Evolutionary conservation across 2,797 vertebrate species (phyloP).

Genomic region (Gephyroberyx darwinii): DNA sequence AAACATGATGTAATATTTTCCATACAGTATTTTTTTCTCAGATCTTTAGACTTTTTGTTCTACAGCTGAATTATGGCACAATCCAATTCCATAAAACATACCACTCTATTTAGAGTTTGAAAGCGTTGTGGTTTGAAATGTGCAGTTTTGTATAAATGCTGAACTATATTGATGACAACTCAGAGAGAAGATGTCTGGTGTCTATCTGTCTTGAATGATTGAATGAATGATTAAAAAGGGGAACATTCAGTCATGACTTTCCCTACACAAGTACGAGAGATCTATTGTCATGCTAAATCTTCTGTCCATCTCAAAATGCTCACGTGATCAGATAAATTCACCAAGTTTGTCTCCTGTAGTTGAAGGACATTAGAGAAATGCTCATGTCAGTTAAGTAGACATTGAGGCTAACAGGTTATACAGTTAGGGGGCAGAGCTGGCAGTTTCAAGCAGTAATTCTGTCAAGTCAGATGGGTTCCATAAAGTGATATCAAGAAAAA

Average conservation of each 20-base stretch:
- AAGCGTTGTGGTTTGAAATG: conserved; percentile 71
- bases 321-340: neutral
- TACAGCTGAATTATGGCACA: conserved; percentile 52
- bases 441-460: neutral
- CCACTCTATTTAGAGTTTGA: conserved; percentile 41
- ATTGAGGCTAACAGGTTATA: neutral
- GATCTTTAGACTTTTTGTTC: conserved; percentile 54
- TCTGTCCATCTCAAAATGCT: neutral
- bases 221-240: conserved; percentile 1
- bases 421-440: too few relatives aligned
- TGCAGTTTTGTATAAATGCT: conserved; percentile 74
- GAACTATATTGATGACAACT: conserved; percentile 42
- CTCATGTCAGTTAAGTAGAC: neutral
- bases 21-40: conserved; percentile 73
- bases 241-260: neutral
- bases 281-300: neutral
- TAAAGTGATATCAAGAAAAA: too few relatives aligned
- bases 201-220: conserved; percentile 59
- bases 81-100: conserved; percentile 47
- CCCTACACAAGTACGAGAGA: neutral
- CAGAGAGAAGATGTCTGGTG: conserved; percentile 42
- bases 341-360: neutral
- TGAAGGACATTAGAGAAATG: neutral
- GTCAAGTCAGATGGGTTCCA: too few relatives aligned
- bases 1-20: conserved; percentile 72